phyloP scores from a whole-genome alignment of 2,113 vertebrate species.

The Trinectes maculatus region DNA sequence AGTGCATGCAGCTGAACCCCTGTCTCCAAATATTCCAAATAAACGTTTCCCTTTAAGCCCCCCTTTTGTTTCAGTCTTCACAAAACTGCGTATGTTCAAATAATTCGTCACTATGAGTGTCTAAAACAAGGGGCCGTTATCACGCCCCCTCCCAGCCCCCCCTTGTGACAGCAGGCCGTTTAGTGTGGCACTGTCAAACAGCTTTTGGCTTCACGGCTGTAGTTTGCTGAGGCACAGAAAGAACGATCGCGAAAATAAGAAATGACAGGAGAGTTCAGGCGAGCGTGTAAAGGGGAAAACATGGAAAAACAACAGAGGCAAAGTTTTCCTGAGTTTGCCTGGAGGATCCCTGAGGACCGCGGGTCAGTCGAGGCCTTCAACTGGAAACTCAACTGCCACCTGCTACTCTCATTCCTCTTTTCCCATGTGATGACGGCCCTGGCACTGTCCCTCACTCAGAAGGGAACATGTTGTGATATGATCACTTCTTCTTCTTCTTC shows the following conservation, averaged over 20 bases:
- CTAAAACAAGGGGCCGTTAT: not conserved
- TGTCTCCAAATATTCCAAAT: too few relatives aligned
- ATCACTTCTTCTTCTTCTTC: not conserved
- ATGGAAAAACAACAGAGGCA: not conserved
- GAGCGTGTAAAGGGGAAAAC: not conserved
- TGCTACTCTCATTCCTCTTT: conserved; percentile 74
- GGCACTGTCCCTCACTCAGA: not conserved
- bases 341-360: conserved; percentile 57
- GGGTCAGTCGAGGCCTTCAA: conserved; percentile 75
- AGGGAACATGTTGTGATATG: conserved; percentile 30
- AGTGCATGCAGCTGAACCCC: not conserved
- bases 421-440: not conserved
- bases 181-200: not conserved
- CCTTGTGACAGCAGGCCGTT: too few relatives aligned
- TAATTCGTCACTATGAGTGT: too few relatives aligned
- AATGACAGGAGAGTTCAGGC: not conserved
- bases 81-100: too few relatives aligned
- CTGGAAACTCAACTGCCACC: conserved; percentile 79
- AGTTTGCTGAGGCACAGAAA: conserved; percentile 1
- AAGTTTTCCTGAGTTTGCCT: conserved; percentile 39
- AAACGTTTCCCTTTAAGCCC: too few relatives aligned
- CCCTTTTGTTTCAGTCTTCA: too few relatives aligned
- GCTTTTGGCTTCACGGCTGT: not conserved
- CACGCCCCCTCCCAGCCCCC: not conserved
- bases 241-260: not conserved